A percentile compares a stretch with the other conserved stretches of the same genome.
These are phyloP conservation scores for Thalassophryne amazonica DNA, from an alignment of 2,797 vertebrate species.

Conservation along the genomic window DNA sequence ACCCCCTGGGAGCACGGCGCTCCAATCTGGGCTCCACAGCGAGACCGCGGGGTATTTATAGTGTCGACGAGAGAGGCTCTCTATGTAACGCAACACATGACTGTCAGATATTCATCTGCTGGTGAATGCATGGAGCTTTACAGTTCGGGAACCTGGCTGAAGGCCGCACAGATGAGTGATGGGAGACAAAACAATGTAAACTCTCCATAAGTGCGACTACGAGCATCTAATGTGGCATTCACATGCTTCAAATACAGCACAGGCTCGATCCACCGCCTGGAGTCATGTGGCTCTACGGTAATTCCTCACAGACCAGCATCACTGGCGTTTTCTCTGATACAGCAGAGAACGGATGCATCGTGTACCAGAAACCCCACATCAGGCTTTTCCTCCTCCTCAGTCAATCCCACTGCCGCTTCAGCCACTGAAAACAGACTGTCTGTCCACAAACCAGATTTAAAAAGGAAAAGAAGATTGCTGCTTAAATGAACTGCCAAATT, in stretches of 20 bases:
- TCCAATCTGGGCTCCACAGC: slow-evolving; percentile 17
- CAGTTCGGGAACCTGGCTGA: slow-evolving; percentile 5
- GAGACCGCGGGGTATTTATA: slow-evolving; percentile 32
- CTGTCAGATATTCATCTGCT: slow-evolving; percentile 9
- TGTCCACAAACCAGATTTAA: not conserved
- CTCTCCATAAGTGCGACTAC: not conserved
- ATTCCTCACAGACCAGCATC: slow-evolving; percentile 6
- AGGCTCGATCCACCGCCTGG: not conserved
- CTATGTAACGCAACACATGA: not conserved
- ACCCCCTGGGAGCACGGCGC: slow-evolving; percentile 6
- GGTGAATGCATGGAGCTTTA: not conserved
- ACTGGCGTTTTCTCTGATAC: slow-evolving; percentile 6
- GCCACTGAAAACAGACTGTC: not conserved
- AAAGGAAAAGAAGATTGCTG: not conserved
- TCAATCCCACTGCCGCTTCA: not conserved
- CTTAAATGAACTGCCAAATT: not conserved
- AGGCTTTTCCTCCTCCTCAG: not conserved
- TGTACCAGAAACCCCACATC: slow-evolving; percentile 5
- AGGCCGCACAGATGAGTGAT: not conserved
- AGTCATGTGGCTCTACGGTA: not conserved
- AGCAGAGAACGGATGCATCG: slow-evolving; percentile 20
- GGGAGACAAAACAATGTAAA: not conserved
- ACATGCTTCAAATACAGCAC: not conserved
- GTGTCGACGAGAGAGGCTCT: slow-evolving; percentile 18
- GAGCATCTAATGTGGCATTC: not conserved